Evolutionary conservation across 2,888 invertebrate genomes (phyloP), one percentile per base, ranked within the genome.

Genomic region (Tupiocoris notatus): DNA sequence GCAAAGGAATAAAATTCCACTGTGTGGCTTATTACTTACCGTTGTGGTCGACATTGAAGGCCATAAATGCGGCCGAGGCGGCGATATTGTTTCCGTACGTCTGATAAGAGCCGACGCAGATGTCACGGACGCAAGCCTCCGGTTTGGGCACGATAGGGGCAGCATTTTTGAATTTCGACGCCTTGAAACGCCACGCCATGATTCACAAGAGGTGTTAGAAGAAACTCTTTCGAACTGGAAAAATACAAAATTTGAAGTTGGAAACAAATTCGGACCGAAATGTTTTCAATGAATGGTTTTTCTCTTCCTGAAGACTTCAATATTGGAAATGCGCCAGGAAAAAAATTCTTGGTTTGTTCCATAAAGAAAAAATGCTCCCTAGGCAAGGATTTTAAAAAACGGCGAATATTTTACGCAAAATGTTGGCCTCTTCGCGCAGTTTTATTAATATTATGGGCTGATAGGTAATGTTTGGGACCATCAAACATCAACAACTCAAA

Each of bases 81-180:
- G 95, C 90, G 82, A 98, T 96, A 84, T 96, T 96, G 85, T 96
- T 96, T 77, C 97, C 96, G 86, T 93, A 95, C 18, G 95, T 95
- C 84, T 95, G 94, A 85, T 96, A 93, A 39, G 94, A 95, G 24
- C 95, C 96, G 77, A 96, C 94, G 82, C 91, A 92, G 81, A 98
- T 89, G 84, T 96, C 96, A 81, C 94, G 89, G 80, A 93, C 89
- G 80, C 86, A 90, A 80, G 93, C 92, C 87, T 97, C 96, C 78
- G 95, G 95, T 84, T 96, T 97, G 57, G 96, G 96, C 82, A 95
- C 92, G 83, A 96, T 95, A 61, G 97, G 96, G 81, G 95, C 92
- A 79, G 97, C 95, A 91, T 98, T 98, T 89, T 97, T 98, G 86
- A 95, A 98, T 86, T 98, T 98, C 79, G 96, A 96, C 84, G 95